Percentiles rank a stretch among this genome's conserved stretches.
These are phyloP conservation scores for Phenacoccus solenopsis DNA, from an alignment of 1,140 invertebrate species.

Conservation along the genomic window DNA sequence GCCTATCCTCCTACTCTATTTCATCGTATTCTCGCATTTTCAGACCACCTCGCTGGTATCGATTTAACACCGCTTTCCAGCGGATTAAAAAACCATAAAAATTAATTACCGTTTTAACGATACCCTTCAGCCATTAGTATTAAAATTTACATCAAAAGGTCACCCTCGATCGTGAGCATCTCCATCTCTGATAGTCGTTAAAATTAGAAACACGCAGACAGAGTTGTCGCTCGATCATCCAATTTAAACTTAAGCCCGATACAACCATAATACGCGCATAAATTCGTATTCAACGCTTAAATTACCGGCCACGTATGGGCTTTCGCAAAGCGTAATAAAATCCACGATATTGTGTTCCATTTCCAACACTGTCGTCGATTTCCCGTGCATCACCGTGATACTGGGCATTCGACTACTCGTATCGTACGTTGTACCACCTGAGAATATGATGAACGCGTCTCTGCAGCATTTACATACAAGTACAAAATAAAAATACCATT, in stretches of 20 bases:
- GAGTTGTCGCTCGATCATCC: too few species aligned
- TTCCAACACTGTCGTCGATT: slow-evolving; percentile 91
- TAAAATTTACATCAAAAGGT: too few species aligned
- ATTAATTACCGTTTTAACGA: neutral
- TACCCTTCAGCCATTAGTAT: neutral
- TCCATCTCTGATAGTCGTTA: too few species aligned
- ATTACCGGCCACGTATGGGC: slow-evolving; percentile 79
- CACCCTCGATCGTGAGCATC: too few species aligned
- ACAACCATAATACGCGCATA: too few species aligned
- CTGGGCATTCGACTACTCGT: slow-evolving; percentile 80
- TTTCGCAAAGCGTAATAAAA: slow-evolving; percentile 90
- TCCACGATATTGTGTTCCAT: slow-evolving; percentile 98
- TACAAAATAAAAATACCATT: too few species aligned
- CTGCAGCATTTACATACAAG: slow-evolving; percentile 35
- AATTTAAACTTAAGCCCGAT: too few species aligned
- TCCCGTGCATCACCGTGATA: slow-evolving; percentile 89
- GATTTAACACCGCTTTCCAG: too few species aligned
- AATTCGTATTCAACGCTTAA: too few species aligned
- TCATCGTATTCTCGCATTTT: neutral
- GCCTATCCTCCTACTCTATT: too few species aligned
- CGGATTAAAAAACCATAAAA: neutral
- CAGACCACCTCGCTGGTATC: neutral
- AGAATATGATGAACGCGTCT: slow-evolving; percentile 86
- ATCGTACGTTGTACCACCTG: slow-evolving; percentile 83
- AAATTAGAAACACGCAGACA: too few species aligned